Evolutionary conservation across 2,888 invertebrate species (phyloP).

Genomic region (Drosophila helvetica): DNA sequence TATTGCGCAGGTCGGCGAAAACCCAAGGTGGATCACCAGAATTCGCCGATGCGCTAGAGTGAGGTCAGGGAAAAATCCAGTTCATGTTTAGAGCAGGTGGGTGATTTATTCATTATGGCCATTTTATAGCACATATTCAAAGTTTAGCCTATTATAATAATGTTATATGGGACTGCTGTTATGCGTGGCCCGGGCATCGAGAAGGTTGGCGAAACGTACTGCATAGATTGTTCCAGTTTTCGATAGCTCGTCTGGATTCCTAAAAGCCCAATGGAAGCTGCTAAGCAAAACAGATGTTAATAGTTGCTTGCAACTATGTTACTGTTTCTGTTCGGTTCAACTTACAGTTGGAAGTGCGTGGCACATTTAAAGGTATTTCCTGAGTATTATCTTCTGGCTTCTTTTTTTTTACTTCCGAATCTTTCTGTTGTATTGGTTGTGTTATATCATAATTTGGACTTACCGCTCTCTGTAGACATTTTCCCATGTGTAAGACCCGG

Average conservation of each 20-base stretch:
- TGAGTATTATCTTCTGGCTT: background rate
- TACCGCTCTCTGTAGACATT: conserved; percentile 81
- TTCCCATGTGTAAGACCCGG: conserved; percentile 77
- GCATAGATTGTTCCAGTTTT: conserved; percentile 81
- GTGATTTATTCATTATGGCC: background rate
- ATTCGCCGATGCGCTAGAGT: conserved; percentile 8
- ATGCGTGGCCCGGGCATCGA: conserved; percentile 82
- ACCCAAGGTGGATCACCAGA: conserved; percentile 18
- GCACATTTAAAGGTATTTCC: conserved; percentile 44
- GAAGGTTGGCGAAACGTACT: conserved; percentile 80
- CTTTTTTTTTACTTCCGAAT: background rate
- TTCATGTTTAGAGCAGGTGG: background rate
- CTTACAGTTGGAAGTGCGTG: conserved; percentile 81
- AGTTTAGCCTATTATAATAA: conserved; percentile 80
- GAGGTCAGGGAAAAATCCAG: conserved; percentile 10
- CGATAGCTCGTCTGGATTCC: conserved; percentile 55
- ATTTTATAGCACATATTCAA: background rate
- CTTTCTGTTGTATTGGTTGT: background rate
- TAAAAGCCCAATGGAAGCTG: conserved; percentile 79
- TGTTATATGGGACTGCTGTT: conserved; percentile 78
- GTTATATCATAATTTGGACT: conserved; percentile 53
- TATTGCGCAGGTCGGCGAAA: conserved; percentile 27
- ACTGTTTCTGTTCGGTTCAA: background rate
- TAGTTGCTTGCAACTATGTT: background rate
- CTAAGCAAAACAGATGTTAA: conserved; percentile 1